Conservation (phyloP, 2,113 vertebrate species). For the Amblyopsis rosae region DNA sequence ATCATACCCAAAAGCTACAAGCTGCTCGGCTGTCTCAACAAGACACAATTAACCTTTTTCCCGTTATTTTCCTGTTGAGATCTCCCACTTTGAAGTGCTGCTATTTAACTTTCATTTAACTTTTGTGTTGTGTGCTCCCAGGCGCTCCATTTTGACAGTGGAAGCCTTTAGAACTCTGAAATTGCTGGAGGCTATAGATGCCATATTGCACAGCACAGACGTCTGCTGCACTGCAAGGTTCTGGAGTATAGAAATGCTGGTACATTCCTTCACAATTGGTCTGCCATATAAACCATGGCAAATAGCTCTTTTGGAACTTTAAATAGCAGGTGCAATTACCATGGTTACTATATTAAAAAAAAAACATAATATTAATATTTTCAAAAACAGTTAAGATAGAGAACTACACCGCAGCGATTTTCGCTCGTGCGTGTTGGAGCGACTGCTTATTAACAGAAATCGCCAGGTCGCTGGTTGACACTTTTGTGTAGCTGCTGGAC, state of each 20-base stretch:
- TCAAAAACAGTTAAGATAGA: not conserved
- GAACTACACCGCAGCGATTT: too few relatives aligned
- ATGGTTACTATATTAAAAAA: not conserved
- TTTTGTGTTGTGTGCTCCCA: slow-evolving; percentile 66
- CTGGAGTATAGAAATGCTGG: not conserved
- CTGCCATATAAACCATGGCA: not conserved
- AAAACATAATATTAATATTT: not conserved
- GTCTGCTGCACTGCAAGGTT: slow-evolving; percentile 62
- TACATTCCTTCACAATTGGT: not conserved
- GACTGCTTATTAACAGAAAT: too few relatives aligned
- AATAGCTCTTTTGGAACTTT: not conserved
- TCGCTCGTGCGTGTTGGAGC: too few relatives aligned
- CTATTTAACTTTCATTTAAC: slow-evolving; percentile 78
- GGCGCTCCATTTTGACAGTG: slow-evolving; percentile 59
- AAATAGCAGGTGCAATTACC: not conserved
- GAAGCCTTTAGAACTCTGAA: slow-evolving; percentile 72
- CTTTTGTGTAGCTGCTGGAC: too few relatives aligned
- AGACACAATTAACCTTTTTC: slow-evolving; percentile 74
- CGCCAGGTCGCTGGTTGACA: too few relatives aligned
- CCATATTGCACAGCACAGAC: slow-evolving; percentile 71
- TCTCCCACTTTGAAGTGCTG: slow-evolving; percentile 73
- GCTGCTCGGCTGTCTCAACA: slow-evolving; percentile 70
- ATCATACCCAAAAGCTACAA: slow-evolving; percentile 67
- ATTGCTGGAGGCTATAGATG: slow-evolving; percentile 66
- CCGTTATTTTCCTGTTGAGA: slow-evolving; percentile 57